Conservation (phyloP, 2,797 vertebrate species). For the Paedocypris micromegethes region DNA sequence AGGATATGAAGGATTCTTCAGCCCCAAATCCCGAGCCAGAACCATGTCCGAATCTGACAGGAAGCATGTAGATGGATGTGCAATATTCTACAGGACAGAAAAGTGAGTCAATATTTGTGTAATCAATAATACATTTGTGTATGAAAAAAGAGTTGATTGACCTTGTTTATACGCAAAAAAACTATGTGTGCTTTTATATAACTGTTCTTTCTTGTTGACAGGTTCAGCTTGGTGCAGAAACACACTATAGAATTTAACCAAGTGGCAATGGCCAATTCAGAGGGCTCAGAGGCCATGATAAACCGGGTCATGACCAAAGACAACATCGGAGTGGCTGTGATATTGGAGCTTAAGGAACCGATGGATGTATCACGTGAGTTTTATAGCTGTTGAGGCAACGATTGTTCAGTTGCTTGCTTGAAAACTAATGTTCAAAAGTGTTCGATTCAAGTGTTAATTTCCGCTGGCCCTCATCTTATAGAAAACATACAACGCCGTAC, state of each 20-base stretch:
- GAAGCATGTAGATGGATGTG: constrained; percentile 96
- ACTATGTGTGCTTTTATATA: too few relatives aligned
- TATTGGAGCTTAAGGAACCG: constrained; percentile 89
- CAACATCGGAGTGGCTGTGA: constrained; percentile 92
- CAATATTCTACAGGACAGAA: constrained; percentile 93
- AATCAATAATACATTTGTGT: background rate
- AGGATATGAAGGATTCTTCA: constrained; percentile 96
- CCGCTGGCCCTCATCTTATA: too few relatives aligned
- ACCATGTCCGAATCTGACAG: constrained; percentile 98
- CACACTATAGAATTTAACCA: constrained; percentile 99
- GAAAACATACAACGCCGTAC: too few relatives aligned
- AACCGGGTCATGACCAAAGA: constrained; percentile 99
- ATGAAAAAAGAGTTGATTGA: too few relatives aligned
- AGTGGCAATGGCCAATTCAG: constrained; percentile 97
- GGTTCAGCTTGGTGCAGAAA: constrained; percentile 93
- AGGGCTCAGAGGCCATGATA: constrained; percentile 95
- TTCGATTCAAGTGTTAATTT: too few relatives aligned
- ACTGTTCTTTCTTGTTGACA: constrained; percentile 45
- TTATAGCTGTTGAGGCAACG: background rate
- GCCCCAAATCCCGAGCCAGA: constrained; percentile 94
- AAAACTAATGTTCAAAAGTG: background rate
- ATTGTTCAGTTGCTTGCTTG: background rate
- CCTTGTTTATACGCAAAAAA: too few relatives aligned
- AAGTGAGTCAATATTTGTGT: constrained; percentile 71
- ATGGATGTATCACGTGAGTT: constrained; percentile 70